Conservation (phyloP, 2,888 invertebrate genomes). For the Oscheius myriophilus region DNA sequence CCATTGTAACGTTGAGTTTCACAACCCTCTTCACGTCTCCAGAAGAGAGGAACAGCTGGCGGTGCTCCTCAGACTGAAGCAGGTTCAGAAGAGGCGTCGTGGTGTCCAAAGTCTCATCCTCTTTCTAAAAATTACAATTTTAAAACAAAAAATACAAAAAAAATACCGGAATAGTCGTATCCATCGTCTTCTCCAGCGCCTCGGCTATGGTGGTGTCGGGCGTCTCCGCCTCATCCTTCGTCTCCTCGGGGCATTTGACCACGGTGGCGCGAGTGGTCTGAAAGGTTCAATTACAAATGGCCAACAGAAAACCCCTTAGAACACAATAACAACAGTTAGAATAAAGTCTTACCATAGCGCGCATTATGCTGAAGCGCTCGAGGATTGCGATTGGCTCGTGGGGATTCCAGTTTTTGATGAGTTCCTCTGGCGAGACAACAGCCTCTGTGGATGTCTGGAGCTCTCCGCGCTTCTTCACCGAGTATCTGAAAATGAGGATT, state of each 20-base stretch:
- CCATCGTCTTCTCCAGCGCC: too few relatives aligned
- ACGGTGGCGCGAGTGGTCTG: constrained; percentile 26
- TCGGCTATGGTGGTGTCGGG: too few relatives aligned
- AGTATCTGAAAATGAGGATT: constrained; percentile 19
- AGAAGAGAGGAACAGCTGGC: constrained; percentile 4
- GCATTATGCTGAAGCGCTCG: constrained; percentile 19
- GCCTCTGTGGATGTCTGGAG: neutral
- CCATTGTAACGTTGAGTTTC: constrained; percentile 16
- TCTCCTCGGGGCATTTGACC: neutral
- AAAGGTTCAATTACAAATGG: neutral
- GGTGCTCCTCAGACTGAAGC: neutral
- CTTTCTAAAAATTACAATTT: too few relatives aligned
- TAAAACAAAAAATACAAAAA: too few relatives aligned
- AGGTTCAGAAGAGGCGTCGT: neutral
- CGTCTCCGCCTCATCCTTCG: too few relatives aligned
- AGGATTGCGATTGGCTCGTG: neutral
- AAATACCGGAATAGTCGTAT: too few relatives aligned
- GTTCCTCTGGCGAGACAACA: neutral
- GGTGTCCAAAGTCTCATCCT: neutral
- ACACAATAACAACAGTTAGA: neutral
- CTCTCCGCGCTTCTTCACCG: constrained; percentile 15
- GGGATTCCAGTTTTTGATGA: constrained; percentile 8
- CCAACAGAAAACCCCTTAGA: neutral
- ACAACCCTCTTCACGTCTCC: constrained; percentile 1
- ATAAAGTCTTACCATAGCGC: constrained; percentile 19